A percentile compares a stretch with the other conserved stretches of the same genome.
Evolutionary conservation across 2,113 vertebrate species (phyloP).

Genomic region (Ailurus styani): DNA sequence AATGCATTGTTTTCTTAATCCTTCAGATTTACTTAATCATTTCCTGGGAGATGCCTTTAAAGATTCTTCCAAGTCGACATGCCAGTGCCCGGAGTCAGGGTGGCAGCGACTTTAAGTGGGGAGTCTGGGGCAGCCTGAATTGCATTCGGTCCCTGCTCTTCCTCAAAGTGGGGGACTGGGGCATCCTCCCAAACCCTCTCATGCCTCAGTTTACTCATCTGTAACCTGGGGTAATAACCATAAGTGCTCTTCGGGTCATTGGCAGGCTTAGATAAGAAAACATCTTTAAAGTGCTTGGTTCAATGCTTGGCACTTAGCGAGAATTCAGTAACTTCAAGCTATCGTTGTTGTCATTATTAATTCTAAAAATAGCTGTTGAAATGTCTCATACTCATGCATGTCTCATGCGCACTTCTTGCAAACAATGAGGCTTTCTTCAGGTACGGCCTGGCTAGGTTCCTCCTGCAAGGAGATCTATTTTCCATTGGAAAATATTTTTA

Average conservation of each 20-base stretch:
- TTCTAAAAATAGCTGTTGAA: neutral
- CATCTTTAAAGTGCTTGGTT: neutral
- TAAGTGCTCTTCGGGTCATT: neutral
- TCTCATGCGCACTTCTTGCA: neutral
- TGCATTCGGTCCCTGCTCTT: neutral
- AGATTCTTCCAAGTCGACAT: neutral
- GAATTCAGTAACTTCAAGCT: neutral
- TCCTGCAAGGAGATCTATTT: slow-evolving; percentile 47
- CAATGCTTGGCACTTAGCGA: neutral
- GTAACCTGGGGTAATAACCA: neutral
- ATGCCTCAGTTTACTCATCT: slow-evolving; percentile 17
- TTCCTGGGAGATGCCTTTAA: neutral
- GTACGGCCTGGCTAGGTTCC: slow-evolving; percentile 23
- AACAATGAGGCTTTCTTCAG: slow-evolving; percentile 39
- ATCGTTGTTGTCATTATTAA: neutral
- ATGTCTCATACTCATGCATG: neutral
- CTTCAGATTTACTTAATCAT: neutral
- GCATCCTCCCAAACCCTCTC: neutral
- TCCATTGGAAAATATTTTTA: slow-evolving; percentile 63
- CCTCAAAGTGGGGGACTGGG: neutral
- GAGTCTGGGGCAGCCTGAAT: neutral
- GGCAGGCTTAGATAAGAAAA: neutral
- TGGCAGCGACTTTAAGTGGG: neutral
- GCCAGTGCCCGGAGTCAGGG: neutral
- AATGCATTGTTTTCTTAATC: neutral